Conservation (phyloP, 2,113 vertebrate genomes). For the Puffinus mauretanicus region DNA sequence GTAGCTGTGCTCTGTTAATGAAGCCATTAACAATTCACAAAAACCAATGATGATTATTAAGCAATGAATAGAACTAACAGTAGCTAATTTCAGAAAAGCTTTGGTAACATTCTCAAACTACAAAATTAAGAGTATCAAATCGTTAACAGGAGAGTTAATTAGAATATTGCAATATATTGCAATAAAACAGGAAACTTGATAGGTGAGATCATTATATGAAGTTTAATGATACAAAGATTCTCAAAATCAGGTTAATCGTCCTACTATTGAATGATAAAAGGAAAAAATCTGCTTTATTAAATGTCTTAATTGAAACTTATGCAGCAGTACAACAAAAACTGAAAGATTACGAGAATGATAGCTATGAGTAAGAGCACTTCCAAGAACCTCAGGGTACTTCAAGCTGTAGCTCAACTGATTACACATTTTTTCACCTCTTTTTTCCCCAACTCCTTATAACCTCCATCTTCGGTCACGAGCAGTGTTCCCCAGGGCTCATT, state of each 20-base stretch:
- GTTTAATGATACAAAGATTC: not conserved
- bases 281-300: not conserved
- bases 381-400: not conserved
- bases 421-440: not conserved
- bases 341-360: not conserved
- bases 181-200: not conserved
- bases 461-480: not conserved
- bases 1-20: constrained; percentile 8
- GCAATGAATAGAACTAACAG: constrained; percentile 10
- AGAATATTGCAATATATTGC: not conserved
- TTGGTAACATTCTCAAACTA: constrained; percentile 24
- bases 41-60: constrained; percentile 27
- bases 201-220: not conserved
- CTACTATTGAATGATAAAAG: not conserved
- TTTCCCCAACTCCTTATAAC: not conserved
- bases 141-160: not conserved
- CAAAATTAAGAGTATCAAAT: constrained; percentile 4
- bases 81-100: constrained; percentile 16
- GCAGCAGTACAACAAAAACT: not conserved
- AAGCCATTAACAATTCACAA: constrained; percentile 28
- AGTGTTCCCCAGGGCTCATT: no score
- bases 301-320: not conserved
- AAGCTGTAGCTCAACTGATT: not conserved
- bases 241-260: constrained; percentile 2
- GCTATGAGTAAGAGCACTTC: not conserved